Evolutionary conservation across 2,888 invertebrate species (phyloP), one percentile per base, ranked within the genome.

Genomic region (Catocala sponsa): DNA sequence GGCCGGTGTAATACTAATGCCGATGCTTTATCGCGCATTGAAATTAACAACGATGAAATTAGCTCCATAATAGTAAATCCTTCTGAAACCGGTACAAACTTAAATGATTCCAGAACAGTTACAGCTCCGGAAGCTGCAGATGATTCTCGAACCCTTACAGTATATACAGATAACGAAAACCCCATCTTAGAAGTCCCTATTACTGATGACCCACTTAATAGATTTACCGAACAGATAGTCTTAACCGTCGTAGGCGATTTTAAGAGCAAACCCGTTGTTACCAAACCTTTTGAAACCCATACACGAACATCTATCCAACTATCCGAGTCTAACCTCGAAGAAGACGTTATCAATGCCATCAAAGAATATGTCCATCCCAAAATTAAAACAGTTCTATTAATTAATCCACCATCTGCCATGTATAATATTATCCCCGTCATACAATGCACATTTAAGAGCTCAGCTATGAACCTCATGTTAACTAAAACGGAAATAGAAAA

Each of bases 281-380:
- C 55, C 11, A 61, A 61, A 11, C 56, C 61, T 6, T 61, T 61
- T 32, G 56, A 60, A 5, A 55, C 51, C 4, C 57, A 62, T 32
- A 62, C 57, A 1, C 33, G 54, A 33, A 62, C 25, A 25, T 32
- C 44, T 4, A 46, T 56, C 0, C 49, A 56, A 42, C 4, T 56
- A 32, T 49, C 55, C 2, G 11, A 49, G 6, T 35, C 44, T 7
- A 49, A 56, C n/a, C 42, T 55, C 12, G 56, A 49, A 44, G n/a
- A 12, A 15, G 56, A 56, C 12, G 33, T 56, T 10, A 33, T 58
- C 33, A 49, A 56, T 10, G n/a, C 43, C 2, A 49, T 56, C 4
- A 55, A 55, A 47, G 55, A 47, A 47, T 55, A 25, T 11, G 38
- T 38, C 1, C 47, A 55, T 13, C 47, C 55, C 13, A 55, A 55